Evolutionary conservation across 2,888 invertebrate genomes (phyloP).

Genomic region (Terebella lapidaria): DNA sequence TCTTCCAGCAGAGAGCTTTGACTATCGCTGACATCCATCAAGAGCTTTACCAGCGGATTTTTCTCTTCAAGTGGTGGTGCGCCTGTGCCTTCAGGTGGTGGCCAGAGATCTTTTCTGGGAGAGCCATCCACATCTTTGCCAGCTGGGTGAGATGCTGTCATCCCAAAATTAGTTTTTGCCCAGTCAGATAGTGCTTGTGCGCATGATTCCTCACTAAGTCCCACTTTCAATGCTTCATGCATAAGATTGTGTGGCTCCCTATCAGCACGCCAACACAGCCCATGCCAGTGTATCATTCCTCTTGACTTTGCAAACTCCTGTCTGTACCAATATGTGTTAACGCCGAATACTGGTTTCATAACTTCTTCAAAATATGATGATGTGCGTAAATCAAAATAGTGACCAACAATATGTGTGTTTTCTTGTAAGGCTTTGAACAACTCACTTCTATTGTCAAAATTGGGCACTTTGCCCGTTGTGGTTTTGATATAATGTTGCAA

Average conservation of each 20-base stretch:
- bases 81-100: constrained; percentile 28
- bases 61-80: constrained; percentile 23
- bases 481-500: constrained; percentile 19
- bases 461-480: constrained; percentile 9
- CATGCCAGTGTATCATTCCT: too few relatives aligned
- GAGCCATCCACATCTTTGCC: too few relatives aligned
- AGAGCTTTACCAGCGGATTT: constrained; percentile 25
- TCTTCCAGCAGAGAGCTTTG: constrained; percentile 26
- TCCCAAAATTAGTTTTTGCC: constrained; percentile 19
- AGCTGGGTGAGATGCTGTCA: constrained; percentile 27
- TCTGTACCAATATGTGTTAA: constrained; percentile 12
- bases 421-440: constrained; percentile 23
- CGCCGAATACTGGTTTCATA: constrained; percentile 27
- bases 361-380: constrained; percentile 24
- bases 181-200: constrained; percentile 17
- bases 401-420: too few relatives aligned
- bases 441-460: constrained; percentile 7
- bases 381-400: too few relatives aligned
- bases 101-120: constrained; percentile 27
- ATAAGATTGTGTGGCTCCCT: constrained; percentile 24
- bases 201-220: constrained; percentile 17
- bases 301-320: too few relatives aligned
- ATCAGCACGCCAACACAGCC: constrained; percentile 27
- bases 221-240: constrained; percentile 14
- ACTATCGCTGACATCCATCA: constrained; percentile 23